phyloP scores from a whole-genome alignment of 2,888 invertebrate species.

The Cosmia pyralina region DNA sequence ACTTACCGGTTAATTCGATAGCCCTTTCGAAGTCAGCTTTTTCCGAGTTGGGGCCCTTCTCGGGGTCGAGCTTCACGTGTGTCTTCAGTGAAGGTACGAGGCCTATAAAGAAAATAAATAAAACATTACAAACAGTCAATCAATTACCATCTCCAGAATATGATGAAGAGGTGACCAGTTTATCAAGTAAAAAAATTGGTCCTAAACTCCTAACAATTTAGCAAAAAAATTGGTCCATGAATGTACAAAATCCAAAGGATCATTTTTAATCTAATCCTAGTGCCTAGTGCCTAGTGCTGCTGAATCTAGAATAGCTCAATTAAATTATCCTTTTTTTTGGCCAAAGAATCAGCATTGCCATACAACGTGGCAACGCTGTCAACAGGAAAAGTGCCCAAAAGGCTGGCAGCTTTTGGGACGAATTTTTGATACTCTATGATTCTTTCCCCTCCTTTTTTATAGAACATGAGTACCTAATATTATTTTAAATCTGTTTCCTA shows the following conservation, averaged over 20 bases:
- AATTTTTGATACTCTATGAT: too few species aligned
- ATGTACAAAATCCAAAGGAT: not conserved
- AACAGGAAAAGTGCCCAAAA: too few species aligned
- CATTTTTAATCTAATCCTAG: too few species aligned
- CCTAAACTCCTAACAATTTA: too few species aligned
- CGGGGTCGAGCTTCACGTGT: conserved; percentile 91
- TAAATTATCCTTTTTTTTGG: too few species aligned
- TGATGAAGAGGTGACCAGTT: not conserved
- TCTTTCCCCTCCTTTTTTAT: too few species aligned
- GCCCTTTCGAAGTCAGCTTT: conserved; percentile 97
- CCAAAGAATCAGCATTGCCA: too few species aligned
- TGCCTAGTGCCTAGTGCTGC: not conserved
- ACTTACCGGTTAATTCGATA: conserved; percentile 95
- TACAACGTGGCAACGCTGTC: too few species aligned
- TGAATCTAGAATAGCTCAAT: not conserved
- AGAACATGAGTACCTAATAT: too few species aligned
- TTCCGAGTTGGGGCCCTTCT: conserved; percentile 91
- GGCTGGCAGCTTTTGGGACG: too few species aligned
- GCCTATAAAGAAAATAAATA: conserved; percentile 75
- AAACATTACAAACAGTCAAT: not conserved
- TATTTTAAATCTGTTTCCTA: too few species aligned
- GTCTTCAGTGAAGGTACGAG: conserved; percentile 90
- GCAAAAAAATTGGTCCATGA: not conserved
- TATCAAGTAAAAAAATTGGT: not conserved
- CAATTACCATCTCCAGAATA: too few species aligned